A percentile compares a stretch with the other conserved stretches of the same genome.
phyloP scores from a whole-genome alignment of 1,140 invertebrate genomes.

The Wasmannia auropunctata region DNA sequence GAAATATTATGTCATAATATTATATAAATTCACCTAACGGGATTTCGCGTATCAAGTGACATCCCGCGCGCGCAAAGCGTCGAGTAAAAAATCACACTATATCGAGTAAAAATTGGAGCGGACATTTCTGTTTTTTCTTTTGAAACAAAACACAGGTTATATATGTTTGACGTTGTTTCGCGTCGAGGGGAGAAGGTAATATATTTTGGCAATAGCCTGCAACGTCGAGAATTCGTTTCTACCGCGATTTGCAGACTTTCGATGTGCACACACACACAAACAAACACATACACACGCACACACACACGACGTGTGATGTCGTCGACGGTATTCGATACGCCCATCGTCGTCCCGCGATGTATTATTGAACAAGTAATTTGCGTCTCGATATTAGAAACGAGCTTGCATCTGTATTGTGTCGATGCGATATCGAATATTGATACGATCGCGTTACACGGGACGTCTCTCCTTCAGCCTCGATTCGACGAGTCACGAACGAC shows the following conservation, averaged over 20 bases:
- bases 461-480: not conserved
- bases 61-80: not conserved
- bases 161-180: not conserved
- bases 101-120: not conserved
- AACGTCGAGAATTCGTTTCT: not conserved
- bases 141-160: not conserved
- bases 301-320: not conserved
- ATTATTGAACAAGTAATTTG: not conserved
- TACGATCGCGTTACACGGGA: not conserved
- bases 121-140: constrained; percentile 12
- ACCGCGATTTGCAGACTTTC: not conserved
- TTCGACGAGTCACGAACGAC: not conserved
- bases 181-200: not conserved
- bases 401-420: not conserved
- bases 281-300: too few relatives aligned
- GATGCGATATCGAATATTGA: not conserved
- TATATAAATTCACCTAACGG: not conserved
- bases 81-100: not conserved
- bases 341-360: not conserved
- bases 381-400: not conserved
- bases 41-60: constrained; percentile 5
- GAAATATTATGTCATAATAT: constrained; percentile 22
- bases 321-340: not conserved
- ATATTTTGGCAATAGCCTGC: not conserved
- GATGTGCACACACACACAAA: not conserved